Evolutionary conservation across 2,113 vertebrate genomes (phyloP).

Genomic region (Oreotrochilus melanogaster): DNA sequence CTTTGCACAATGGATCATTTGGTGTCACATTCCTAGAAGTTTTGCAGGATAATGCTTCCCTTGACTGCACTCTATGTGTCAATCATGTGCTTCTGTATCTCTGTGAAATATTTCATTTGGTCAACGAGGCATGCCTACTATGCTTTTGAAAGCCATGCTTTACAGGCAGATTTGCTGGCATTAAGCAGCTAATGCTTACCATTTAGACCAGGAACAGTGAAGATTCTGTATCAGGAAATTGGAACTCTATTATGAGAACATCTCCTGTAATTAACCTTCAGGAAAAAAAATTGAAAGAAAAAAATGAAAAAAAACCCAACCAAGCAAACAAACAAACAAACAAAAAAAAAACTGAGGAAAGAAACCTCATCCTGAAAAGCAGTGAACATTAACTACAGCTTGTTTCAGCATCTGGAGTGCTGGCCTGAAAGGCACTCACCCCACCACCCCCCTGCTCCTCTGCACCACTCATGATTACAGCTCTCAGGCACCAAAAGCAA

Average conservation of each 20-base stretch:
- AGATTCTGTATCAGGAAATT: slow-evolving; percentile 2
- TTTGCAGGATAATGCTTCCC: slow-evolving; percentile 21
- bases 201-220: not conserved
- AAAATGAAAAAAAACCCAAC: too few species aligned
- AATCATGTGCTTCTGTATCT: slow-evolving; percentile 50
- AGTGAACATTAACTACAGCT: not conserved
- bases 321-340: too few species aligned
- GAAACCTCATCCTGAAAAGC: not conserved
- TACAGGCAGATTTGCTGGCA: not conserved
- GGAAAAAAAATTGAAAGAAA: not conserved
- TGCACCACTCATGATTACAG: not conserved
- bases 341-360: not conserved
- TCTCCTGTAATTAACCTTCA: slow-evolving; percentile 14
- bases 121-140: slow-evolving; percentile 17
- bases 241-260: not conserved
- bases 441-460: not conserved
- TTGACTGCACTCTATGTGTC: slow-evolving; percentile 13
- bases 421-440: not conserved
- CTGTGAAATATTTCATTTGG: slow-evolving; percentile 34
- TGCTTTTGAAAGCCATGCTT: slow-evolving; percentile 38
- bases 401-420: not conserved
- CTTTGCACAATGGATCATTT: not conserved
- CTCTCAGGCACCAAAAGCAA: not conserved
- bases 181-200: slow-evolving; percentile 11
- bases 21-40: slow-evolving; percentile 25